Evolutionary conservation across 2,113 vertebrate genomes (phyloP), one percentile per base, ranked within the genome.

Genomic region (Jaculus jaculus): DNA sequence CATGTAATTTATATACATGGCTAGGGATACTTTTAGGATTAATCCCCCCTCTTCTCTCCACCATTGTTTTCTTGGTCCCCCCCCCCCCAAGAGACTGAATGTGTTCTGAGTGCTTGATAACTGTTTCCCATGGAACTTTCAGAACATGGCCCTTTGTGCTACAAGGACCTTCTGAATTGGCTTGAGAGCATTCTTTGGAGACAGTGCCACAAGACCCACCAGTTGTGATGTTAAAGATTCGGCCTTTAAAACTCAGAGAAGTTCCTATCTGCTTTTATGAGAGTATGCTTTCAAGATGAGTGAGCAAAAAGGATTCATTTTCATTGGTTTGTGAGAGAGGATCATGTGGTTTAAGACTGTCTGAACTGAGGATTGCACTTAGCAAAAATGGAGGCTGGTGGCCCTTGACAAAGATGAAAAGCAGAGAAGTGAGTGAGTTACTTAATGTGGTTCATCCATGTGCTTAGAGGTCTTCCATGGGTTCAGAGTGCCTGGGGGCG

Each of bases 351-450:
- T 80, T 84, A 63, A 75, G 66, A 93, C 39, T 89, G 47, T 72
- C n/a, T 87, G 93, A 79, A 74, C 80, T 84, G 60, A 39, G 58
- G 91, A 79, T 81, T 82, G 21, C 24, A 12, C 54, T 94, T 80
- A 34, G 75, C 30, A 54, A 91, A 95, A 85, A 60, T n/a, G 78
- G 7, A 7, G 13, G 58, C 84, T 84, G 72, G 32, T 39, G 84
- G n/a, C 42, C 82, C 54, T 68, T 74, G 69, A 92, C 21, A 75
- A 61, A 94, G 80, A 85, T 28, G 72, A 90, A 86, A 82, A 65
- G 69, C 73, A 30, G 74, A 83, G 4, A 86, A 42, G 17, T 71
- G 54, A 73, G 47, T 3, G 61, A 87, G 86, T 47, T n/a, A 34
- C 28, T 24, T 21, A 26, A 82, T 23, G 21, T 42, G 78, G 11